phyloP scores from a whole-genome alignment of 2,797 vertebrate genomes.

The Rhynchonycteris naso region DNA sequence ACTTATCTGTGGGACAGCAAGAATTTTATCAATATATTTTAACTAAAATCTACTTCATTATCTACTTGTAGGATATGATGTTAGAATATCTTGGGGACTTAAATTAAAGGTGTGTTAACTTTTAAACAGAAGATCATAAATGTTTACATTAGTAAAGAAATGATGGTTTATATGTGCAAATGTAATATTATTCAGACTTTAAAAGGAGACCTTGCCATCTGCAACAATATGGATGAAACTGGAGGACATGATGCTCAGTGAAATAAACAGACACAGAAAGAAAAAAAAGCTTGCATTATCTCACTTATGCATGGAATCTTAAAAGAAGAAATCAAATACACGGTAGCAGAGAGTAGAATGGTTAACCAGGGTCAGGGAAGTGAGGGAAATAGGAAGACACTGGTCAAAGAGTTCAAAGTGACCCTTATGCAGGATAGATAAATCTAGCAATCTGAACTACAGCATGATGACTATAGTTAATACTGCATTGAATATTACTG shows the following conservation, averaged over 20 bases:
- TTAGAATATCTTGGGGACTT: background rate
- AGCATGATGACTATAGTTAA: background rate
- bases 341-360: background rate
- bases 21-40: background rate
- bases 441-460: background rate
- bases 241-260: background rate
- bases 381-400: background rate
- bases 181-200: background rate
- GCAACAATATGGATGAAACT: background rate
- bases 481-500: background rate
- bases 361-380: background rate
- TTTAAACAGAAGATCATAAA: constrained; percentile 17
- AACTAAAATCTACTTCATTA: background rate
- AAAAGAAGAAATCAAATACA: background rate
- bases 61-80: background rate
- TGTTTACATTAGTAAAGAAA: background rate
- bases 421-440: background rate
- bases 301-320: background rate
- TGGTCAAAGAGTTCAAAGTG: background rate
- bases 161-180: background rate
- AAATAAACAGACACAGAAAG: background rate
- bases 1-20: background rate
- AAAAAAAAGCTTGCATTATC: background rate
- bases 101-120: background rate
- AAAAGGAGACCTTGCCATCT: background rate